Evolutionary conservation across 2,113 vertebrate species (phyloP), one percentile per base, ranked within the genome.

Genomic region (Bombycilla garrulus): DNA sequence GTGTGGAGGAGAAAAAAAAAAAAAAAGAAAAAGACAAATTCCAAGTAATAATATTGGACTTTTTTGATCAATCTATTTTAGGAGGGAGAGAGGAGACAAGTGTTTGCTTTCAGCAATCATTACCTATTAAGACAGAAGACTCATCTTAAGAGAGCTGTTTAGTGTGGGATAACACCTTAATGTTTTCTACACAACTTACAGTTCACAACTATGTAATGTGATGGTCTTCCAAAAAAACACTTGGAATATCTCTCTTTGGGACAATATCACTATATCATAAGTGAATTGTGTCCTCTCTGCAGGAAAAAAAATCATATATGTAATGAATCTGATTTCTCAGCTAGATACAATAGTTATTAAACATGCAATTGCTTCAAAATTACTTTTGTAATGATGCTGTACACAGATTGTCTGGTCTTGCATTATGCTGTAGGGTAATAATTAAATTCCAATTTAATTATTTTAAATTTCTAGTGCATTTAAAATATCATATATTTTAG

Each of bases 1-100:
- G 1, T 11, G 15, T 42, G 42, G 0, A 8, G 5, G 7, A 15
- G 5, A 9, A 18, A n/a, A n/a, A n/a, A n/a, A n/a, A 50, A 45
- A 35, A 35, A 36, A 45, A 54, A 8, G 1, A 18, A 23, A 65
- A 73, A 28, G 1, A 40, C 3, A 45, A 1, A 45, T 44, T 81
- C 8, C 28, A 90, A 80, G n/a, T 51, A 74, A 69, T 20, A 78
- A 15, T 18, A 42, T 24, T 21, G 6, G 3, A 1, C 2, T 69
- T 40, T 50, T 92, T 54, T 38, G 15, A 11, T 65, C 31, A 60
- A 17, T 7, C 3, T 81, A 28, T 67, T 33, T 66, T 36, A 66
- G 20, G 9, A 44, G 8, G 20, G 15, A 57, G 25, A 51, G 10
- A 16, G 6, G 19, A 70, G 2, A 45, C 1, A 31, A 57, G 12